Conservation (phyloP, 2,113 vertebrate genomes). For the Triplophysa dalaica region DNA sequence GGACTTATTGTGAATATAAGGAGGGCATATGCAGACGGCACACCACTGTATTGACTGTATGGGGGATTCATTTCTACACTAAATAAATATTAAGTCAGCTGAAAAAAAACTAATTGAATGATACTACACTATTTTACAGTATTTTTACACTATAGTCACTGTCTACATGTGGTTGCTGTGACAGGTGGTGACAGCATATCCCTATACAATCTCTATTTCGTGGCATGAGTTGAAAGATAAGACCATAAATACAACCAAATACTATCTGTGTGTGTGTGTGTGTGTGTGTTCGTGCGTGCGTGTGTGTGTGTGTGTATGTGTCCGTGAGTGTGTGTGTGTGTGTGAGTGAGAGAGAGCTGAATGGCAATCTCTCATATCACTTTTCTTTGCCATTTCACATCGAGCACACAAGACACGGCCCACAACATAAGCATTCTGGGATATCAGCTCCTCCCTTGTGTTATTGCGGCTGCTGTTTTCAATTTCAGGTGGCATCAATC, state of each 20-base stretch:
- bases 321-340: background rate
- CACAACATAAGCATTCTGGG: conserved; percentile 2
- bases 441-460: conserved; percentile 22
- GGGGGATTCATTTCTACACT: too few relatives aligned
- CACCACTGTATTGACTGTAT: too few relatives aligned
- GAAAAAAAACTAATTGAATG: too few relatives aligned
- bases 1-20: background rate
- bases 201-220: too few relatives aligned
- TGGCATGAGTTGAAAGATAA: too few relatives aligned
- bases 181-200: too few relatives aligned
- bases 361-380: conserved; percentile 5
- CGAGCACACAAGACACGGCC: conserved; percentile 17
- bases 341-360: background rate
- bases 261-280: background rate
- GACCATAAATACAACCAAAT: too few relatives aligned
- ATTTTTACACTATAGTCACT: background rate
- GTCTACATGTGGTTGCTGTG: background rate
- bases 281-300: too few relatives aligned
- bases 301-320: background rate
- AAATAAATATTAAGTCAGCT: too few relatives aligned
- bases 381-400: conserved; percentile 16
- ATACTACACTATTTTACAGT: background rate
- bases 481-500: conserved; percentile 57
- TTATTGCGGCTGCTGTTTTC: conserved; percentile 49
- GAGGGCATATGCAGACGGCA: too few relatives aligned